These are phyloP conservation scores for Knipowitschia caucasica DNA, from an alignment of 2,797 vertebrate species.

Conservation along the genomic window DNA sequence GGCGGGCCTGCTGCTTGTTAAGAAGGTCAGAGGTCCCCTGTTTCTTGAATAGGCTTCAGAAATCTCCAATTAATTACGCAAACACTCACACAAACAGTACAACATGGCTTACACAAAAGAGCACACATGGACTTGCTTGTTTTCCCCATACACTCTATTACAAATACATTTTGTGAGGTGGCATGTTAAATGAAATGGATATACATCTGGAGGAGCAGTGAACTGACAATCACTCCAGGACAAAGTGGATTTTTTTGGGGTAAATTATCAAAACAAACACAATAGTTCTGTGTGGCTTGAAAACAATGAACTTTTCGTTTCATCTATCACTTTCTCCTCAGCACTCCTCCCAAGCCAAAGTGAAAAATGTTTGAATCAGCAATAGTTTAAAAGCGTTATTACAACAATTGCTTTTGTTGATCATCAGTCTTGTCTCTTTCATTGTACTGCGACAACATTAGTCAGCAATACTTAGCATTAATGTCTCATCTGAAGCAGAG, in stretches of 20 bases:
- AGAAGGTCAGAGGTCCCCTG: conserved; percentile 70
- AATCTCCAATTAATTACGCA: conserved; percentile 77
- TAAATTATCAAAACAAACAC: conserved; percentile 43
- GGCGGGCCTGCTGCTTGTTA: conserved; percentile 69
- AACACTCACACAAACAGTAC: conserved; percentile 53
- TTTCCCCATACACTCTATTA: conserved; percentile 41
- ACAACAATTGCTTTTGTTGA: conserved; percentile 58
- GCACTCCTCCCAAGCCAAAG: conserved; percentile 35
- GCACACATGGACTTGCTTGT: conserved; percentile 7
- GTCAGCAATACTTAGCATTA: conserved; percentile 50
- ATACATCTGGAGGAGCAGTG: conserved; percentile 24
- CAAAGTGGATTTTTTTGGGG: conserved; percentile 37
- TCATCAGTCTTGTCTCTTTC: conserved; percentile 50
- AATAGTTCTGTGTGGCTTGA: conserved; percentile 38
- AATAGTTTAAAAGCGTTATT: conserved; percentile 73
- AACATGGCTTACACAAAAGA: conserved; percentile 22
- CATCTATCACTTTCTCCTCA: conserved; percentile 67
- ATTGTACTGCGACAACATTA: conserved; percentile 46
- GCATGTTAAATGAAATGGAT: conserved; percentile 38
- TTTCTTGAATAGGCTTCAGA: conserved; percentile 66
- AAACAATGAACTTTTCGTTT: conserved; percentile 33
- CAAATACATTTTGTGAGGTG: conserved; percentile 34
- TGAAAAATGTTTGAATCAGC: conserved; percentile 64
- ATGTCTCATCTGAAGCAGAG: conserved; percentile 32
- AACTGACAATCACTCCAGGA: conserved; percentile 44